Evolutionary conservation across 2,113 vertebrate species (phyloP).

Genomic region (Callopanchax toddi): DNA sequence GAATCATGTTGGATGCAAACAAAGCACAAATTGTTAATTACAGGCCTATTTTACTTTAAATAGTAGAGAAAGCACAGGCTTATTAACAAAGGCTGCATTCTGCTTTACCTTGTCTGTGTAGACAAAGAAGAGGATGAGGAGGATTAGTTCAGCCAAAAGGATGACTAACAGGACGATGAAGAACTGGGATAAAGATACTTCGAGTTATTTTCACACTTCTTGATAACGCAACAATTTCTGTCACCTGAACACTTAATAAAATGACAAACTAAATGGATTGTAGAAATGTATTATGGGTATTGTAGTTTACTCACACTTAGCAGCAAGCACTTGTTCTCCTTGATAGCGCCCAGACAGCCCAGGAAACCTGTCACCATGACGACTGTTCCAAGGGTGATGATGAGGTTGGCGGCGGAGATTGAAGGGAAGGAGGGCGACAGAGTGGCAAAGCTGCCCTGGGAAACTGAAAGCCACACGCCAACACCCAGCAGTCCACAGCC

Average conservation of each 20-base stretch:
- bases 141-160: constrained; percentile 92
- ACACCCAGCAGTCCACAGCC: constrained; percentile 95
- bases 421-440: constrained; percentile 97
- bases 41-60: no score
- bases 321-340: constrained; percentile 98
- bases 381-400: constrained; percentile 92
- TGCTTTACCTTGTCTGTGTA: constrained; percentile 93
- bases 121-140: constrained; percentile 96
- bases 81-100: no score
- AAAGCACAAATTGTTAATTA: background rate
- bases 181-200: constrained; percentile 80
- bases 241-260: background rate
- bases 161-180: constrained; percentile 94
- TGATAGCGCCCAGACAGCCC: constrained; percentile 97
- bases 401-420: constrained; percentile 93
- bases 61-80: no score
- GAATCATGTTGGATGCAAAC: fast-evolving
- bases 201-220: no score
- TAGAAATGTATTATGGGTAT: background rate
- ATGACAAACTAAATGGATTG: no score
- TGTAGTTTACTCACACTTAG: constrained; percentile 87
- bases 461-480: constrained; percentile 97
- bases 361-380: constrained; percentile 98
- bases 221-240: no score
- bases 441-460: constrained; percentile 96